Conservation (phyloP, 2,888 invertebrate species). For the Andrena flavipes region DNA sequence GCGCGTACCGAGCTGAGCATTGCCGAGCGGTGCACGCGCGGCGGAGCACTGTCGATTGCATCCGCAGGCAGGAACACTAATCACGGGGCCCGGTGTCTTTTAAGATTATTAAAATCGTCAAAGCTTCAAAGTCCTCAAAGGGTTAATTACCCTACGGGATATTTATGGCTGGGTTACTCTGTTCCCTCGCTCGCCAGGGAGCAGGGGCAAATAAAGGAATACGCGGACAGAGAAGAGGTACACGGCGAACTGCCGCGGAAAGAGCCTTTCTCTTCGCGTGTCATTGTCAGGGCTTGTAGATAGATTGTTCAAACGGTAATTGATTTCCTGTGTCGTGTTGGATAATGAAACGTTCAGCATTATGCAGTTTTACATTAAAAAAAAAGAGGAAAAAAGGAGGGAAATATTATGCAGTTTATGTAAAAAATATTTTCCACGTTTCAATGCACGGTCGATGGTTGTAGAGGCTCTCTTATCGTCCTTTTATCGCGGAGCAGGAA, state of each 20-base stretch:
- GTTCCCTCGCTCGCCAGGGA: conserved; percentile 70
- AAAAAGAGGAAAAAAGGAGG: not conserved
- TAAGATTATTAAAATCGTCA: conserved; percentile 84
- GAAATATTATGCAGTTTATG: conserved; percentile 9
- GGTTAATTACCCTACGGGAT: conserved; percentile 84
- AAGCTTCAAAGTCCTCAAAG: conserved; percentile 83
- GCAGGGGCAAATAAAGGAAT: conserved; percentile 70
- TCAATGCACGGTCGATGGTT: not conserved
- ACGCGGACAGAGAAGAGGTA: conserved; percentile 64
- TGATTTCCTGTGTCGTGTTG: conserved; percentile 48
- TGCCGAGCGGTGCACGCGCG: conserved; percentile 54
- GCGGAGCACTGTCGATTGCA: conserved; percentile 76
- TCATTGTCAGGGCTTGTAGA: conserved; percentile 61
- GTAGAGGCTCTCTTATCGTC: too few species aligned
- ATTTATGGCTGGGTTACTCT: conserved; percentile 80
- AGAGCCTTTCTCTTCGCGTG: conserved; percentile 64
- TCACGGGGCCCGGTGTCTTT: conserved; percentile 80
- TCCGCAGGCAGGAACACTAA: conserved; percentile 79
- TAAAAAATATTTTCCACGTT: not conserved
- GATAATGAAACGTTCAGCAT: conserved; percentile 34
- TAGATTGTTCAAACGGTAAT: conserved; percentile 59
- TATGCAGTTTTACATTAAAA: conserved; percentile 5
- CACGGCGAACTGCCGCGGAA: conserved; percentile 56
- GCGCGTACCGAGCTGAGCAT: conserved; percentile 61
- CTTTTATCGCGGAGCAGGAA: too few species aligned